Conservation (phyloP, 2,888 invertebrate genomes). For the Keiferia lycopersicella region DNA sequence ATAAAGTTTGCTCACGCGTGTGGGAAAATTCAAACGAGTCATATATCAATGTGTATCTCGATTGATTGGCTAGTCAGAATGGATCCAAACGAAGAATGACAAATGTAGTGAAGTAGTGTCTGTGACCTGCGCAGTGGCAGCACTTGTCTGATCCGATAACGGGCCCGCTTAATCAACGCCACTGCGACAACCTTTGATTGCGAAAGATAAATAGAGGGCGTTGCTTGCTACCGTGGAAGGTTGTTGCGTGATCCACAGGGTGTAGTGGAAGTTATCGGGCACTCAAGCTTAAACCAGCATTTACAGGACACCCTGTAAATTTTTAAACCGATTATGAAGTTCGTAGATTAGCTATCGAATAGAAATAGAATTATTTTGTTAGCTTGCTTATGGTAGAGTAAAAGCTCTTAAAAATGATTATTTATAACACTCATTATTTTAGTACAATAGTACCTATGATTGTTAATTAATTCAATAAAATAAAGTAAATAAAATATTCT, state of each 20-base stretch:
- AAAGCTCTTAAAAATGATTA: too few relatives aligned
- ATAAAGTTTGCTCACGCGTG: too few relatives aligned
- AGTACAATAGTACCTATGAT: too few relatives aligned
- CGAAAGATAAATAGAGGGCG: constrained; percentile 58
- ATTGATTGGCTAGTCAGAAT: constrained; percentile 23
- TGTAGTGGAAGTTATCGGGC: background rate
- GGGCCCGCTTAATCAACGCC: constrained; percentile 63
- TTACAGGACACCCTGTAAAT: too few relatives aligned
- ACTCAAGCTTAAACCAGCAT: background rate
- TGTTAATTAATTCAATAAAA: too few relatives aligned
- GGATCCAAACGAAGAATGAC: constrained; percentile 38
- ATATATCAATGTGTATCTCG: constrained; percentile 25
- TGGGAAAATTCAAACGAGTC: background rate
- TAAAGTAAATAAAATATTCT: too few relatives aligned
- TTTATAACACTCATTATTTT: too few relatives aligned
- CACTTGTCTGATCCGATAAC: constrained; percentile 46
- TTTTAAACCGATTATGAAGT: too few relatives aligned
- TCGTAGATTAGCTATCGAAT: too few relatives aligned
- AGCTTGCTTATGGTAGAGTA: too few relatives aligned
- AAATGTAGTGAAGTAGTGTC: constrained; percentile 38
- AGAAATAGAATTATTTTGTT: too few relatives aligned
- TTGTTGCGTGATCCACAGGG: too few relatives aligned
- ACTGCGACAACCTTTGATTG: constrained; percentile 62
- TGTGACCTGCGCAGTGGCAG: constrained; percentile 26
- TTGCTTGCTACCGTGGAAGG: background rate